A percentile compares a stretch with the other conserved stretches of the same genome.
phyloP scores from a whole-genome alignment of 2,797 vertebrate genomes.

The Lacerta agilis region DNA sequence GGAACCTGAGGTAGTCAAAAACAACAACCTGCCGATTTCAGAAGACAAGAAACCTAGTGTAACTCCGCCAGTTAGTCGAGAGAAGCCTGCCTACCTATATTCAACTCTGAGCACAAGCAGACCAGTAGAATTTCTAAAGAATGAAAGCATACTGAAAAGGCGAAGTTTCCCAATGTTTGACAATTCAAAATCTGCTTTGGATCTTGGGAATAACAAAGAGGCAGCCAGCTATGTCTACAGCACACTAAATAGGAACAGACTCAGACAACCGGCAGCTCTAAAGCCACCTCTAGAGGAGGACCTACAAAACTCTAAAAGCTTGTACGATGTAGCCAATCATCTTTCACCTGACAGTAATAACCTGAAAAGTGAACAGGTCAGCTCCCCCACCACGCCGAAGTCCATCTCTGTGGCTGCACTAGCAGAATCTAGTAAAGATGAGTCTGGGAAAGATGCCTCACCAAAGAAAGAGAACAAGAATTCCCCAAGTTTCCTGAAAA shows the following conservation, averaged over 20 bases:
- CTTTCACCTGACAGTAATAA: conserved; percentile 78
- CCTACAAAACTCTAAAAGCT: conserved; percentile 72
- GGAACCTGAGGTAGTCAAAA: conserved; percentile 63
- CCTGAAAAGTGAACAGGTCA: conserved; percentile 76
- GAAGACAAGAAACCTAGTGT: conserved; percentile 52
- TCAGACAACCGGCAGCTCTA: conserved; percentile 75
- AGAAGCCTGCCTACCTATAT: conserved; percentile 70
- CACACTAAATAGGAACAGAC: conserved; percentile 81
- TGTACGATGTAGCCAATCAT: conserved; percentile 72
- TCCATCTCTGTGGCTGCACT: conserved; percentile 85
- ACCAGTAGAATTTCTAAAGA: conserved; percentile 71
- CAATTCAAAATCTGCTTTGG: conserved; percentile 75
- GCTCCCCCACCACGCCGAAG: conserved; percentile 75
- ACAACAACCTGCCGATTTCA: conserved; percentile 52
- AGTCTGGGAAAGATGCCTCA: conserved; percentile 69
- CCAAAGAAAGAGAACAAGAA: conserved; percentile 72
- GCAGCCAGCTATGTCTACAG: conserved; percentile 80
- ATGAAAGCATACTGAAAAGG: conserved; percentile 83
- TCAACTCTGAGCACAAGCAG: conserved; percentile 66
- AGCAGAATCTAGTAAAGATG: conserved; percentile 75
- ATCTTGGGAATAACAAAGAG: conserved; percentile 74
- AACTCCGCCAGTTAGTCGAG: conserved; percentile 42
- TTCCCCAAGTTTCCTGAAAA: conserved; percentile 87
- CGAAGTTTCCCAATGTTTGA: conserved; percentile 86
- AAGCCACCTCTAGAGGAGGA: conserved; percentile 69